phyloP scores from a whole-genome alignment of 2,888 invertebrate species.

The Yponomeuta cagnagella region DNA sequence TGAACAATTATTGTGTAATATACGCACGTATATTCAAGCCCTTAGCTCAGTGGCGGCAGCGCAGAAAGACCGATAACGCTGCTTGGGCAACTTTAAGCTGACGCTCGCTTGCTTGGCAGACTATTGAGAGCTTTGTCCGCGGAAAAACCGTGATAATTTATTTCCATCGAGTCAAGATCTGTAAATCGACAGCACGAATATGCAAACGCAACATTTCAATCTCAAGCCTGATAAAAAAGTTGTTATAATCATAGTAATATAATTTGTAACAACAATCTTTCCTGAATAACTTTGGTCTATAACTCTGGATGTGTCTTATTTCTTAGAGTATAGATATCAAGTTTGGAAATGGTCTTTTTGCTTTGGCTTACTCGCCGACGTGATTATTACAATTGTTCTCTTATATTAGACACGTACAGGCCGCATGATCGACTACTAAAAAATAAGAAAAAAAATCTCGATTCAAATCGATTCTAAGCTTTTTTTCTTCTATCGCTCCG shows the following conservation, averaged over 20 bases:
- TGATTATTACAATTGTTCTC: slow-evolving; percentile 29
- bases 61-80: not conserved
- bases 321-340: not conserved
- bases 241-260: slow-evolving; percentile 4
- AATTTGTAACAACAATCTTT: slow-evolving; percentile 10
- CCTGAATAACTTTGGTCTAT: slow-evolving; percentile 4
- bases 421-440: slow-evolving; percentile 26
- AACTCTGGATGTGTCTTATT: not conserved
- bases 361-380: slow-evolving; percentile 13
- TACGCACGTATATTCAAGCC: slow-evolving; percentile 23
- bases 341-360: slow-evolving; percentile 16
- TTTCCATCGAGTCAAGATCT: slow-evolving; percentile 18
- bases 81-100: not conserved
- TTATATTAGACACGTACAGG: slow-evolving; percentile 45
- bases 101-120: not conserved
- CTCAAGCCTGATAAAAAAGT: not conserved
- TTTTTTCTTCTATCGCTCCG: slow-evolving; percentile 11
- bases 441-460: slow-evolving; percentile 8
- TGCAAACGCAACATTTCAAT: slow-evolving; percentile 3
- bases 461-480: slow-evolving; percentile 10
- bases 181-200: slow-evolving; percentile 16
- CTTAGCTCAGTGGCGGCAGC: not conserved
- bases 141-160: slow-evolving; percentile 15
- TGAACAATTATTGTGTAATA: slow-evolving; percentile 43
- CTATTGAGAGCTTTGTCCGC: not conserved